These are phyloP conservation scores for Halcyon malimbica DNA, from an alignment of 2,113 vertebrate genomes.

Conservation along the genomic window DNA sequence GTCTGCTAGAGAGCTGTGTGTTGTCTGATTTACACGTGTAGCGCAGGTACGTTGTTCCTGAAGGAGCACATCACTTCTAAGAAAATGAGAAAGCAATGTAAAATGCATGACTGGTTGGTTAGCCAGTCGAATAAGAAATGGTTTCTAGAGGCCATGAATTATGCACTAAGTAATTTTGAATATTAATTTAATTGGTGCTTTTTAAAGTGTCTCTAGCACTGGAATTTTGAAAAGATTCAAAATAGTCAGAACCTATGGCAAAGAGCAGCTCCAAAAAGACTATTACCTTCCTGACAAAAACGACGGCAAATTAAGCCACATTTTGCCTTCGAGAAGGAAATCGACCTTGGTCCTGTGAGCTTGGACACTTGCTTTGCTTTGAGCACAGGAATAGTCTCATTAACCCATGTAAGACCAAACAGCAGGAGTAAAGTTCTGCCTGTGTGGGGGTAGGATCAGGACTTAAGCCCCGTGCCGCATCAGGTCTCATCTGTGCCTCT, in stretches of 20 bases:
- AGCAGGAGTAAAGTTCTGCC: not conserved
- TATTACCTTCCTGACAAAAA: not conserved
- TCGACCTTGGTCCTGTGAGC: not conserved
- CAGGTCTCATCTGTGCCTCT: not conserved
- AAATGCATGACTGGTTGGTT: conserved; percentile 1
- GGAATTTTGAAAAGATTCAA: not conserved
- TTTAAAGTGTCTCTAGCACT: not conserved
- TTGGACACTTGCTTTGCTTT: not conserved
- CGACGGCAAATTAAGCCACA: not conserved
- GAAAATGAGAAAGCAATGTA: not conserved
- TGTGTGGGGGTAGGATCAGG: not conserved
- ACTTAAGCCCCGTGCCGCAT: not conserved
- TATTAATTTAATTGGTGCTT: conserved; percentile 25
- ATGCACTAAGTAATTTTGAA: not conserved
- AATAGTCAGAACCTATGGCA: not conserved
- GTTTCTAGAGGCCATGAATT: conserved; percentile 40
- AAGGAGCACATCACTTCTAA: not conserved
- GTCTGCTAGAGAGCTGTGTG: not conserved
- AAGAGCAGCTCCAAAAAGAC: not conserved
- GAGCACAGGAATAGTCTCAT: not conserved
- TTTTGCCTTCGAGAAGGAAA: not conserved
- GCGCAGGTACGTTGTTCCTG: not conserved
- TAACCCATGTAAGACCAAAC: not conserved
- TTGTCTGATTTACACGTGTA: not conserved
- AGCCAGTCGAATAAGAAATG: not conserved